Evolutionary conservation across 2,888 invertebrate genomes (phyloP).

Genomic region (Andrena minutula): DNA sequence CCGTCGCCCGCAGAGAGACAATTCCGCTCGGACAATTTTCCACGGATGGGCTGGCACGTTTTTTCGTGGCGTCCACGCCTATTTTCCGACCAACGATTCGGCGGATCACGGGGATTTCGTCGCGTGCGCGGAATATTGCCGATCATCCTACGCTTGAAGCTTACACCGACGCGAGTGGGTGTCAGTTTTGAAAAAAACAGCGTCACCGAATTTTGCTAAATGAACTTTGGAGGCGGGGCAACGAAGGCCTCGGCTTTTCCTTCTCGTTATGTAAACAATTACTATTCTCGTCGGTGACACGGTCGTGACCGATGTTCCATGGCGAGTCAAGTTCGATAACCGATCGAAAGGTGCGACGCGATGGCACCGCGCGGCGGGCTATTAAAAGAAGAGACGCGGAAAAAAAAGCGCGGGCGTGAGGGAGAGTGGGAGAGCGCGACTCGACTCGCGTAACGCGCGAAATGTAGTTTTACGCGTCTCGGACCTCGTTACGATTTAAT

Average conservation of each 20-base stretch:
- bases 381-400: background rate
- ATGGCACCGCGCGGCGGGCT: background rate
- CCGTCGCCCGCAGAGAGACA: constrained; percentile 46
- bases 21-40: constrained; percentile 70
- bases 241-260: too few relatives aligned
- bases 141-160: background rate
- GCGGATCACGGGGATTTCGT: constrained; percentile 56
- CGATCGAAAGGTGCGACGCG: constrained; percentile 33
- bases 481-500: constrained; percentile 52
- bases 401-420: background rate
- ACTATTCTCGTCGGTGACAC: too few relatives aligned
- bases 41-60: constrained; percentile 71
- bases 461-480: constrained; percentile 54
- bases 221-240: too few relatives aligned
- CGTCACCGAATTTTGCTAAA: too few relatives aligned
- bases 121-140: constrained; percentile 33
- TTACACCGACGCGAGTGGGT: background rate
- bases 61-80: constrained; percentile 72
- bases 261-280: too few relatives aligned
- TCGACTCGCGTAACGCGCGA: constrained; percentile 5
- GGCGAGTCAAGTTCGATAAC: background rate
- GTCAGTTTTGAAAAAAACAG: background rate
- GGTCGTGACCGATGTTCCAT: background rate
- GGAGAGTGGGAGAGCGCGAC: background rate
- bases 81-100: constrained; percentile 72